phyloP scores from a whole-genome alignment of 2,888 invertebrate genomes.

The Geotrupes spiniger region DNA sequence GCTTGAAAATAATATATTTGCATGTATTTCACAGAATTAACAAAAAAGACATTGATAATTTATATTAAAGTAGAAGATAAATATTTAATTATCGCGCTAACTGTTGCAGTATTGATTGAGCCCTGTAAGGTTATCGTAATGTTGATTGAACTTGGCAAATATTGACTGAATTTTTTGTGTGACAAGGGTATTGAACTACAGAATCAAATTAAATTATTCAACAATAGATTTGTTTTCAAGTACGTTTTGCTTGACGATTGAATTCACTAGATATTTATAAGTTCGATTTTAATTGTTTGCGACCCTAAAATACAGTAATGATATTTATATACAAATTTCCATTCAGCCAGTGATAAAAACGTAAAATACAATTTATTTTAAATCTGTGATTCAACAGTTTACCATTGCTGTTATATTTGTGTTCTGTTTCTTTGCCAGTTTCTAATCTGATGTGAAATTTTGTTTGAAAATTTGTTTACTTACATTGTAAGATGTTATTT shows the following conservation, averaged over 20 bases:
- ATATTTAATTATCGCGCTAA: no score
- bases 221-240: conserved; percentile 19
- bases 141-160: conserved; percentile 29
- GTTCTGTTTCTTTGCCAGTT: conserved; percentile 21
- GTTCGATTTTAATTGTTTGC: not conserved
- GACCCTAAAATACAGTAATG: not conserved
- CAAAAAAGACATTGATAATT: no score
- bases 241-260: no score
- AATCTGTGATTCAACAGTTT: conserved; percentile 39
- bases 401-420: conserved; percentile 36
- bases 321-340: conserved; percentile 4
- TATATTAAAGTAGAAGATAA: no score
- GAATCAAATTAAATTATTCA: conserved; percentile 10
- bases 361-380: conserved; percentile 21
- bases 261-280: not conserved
- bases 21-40: no score
- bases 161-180: conserved; percentile 24
- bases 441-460: not conserved
- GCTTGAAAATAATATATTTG: no score
- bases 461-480: conserved; percentile 3
- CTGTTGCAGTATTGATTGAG: no score
- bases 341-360: conserved; percentile 2
- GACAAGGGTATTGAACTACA: conserved; percentile 9
- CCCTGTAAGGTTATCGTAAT: conserved; percentile 8
- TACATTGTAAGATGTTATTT: conserved; percentile 1